Conservation (phyloP, 2,797 vertebrate genomes). For the Furcifer pardalis region DNA sequence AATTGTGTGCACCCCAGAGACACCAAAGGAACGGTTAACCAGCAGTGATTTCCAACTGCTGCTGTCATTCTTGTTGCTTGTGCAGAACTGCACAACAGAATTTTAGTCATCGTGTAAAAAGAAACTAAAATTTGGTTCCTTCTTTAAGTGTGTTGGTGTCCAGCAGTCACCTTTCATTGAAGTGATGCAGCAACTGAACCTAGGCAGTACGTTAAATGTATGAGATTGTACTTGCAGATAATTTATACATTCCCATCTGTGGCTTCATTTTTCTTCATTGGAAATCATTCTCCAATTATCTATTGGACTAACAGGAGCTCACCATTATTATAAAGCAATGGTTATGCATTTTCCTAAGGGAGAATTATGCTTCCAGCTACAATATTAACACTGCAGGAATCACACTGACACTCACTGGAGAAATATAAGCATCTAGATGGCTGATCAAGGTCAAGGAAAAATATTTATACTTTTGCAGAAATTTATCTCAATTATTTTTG, state of each 20-base stretch:
- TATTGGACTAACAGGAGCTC: not conserved
- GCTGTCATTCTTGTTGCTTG: too few relatives aligned
- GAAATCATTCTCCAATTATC: not conserved
- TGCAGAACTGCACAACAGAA: too few relatives aligned
- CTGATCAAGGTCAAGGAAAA: not conserved
- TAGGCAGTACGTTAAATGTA: not conserved
- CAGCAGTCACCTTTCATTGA: not conserved
- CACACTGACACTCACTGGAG: not conserved
- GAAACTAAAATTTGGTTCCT: not conserved
- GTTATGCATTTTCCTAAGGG: not conserved
- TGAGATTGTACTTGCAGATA: not conserved
- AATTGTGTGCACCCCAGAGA: too few relatives aligned
- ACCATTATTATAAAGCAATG: not conserved
- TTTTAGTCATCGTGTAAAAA: not conserved
- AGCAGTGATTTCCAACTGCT: too few relatives aligned
- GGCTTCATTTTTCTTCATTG: not conserved
- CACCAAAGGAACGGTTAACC: too few relatives aligned
- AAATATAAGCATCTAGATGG: not conserved
- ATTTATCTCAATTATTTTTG: not conserved
- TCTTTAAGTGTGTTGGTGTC: not conserved
- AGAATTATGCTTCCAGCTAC: not conserved
- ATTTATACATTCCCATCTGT: not conserved
- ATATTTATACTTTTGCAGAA: not conserved
- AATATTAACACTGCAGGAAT: not conserved
- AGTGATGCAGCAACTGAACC: not conserved